Conservation (phyloP, 2,113 vertebrate species). For the Noctilio leporinus region DNA sequence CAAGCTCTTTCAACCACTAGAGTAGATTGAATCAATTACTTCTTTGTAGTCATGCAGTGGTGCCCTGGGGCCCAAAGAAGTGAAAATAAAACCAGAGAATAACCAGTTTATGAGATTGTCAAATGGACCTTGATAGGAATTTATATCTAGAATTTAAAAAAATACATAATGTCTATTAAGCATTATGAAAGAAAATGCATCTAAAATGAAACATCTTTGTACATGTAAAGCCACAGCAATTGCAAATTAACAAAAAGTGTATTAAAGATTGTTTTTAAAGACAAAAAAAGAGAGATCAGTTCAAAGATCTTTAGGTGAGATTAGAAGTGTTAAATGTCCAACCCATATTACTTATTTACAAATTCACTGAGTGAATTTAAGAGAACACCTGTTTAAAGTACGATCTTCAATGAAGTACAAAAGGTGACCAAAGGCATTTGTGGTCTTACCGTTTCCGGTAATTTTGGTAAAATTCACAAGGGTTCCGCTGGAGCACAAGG, state of each 20-base stretch:
- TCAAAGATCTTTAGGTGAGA: not conserved
- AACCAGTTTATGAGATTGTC: not conserved
- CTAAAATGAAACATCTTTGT: slow-evolving; percentile 18
- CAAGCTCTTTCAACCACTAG: not conserved
- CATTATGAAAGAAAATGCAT: not conserved
- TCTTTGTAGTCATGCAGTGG: not conserved
- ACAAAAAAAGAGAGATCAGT: not conserved
- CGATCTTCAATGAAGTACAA: not conserved
- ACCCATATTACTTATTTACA: too few species aligned
- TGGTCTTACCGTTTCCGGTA: slow-evolving; percentile 87
- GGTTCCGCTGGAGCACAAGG: slow-evolving; percentile 87
- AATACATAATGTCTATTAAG: not conserved
- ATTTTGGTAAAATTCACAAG: slow-evolving; percentile 90
- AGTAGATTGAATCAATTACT: slow-evolving; percentile 4
- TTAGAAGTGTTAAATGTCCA: not conserved
- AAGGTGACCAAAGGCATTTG: not conserved
- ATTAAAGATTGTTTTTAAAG: not conserved
- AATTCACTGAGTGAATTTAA: not conserved
- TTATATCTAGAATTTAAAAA: not conserved
- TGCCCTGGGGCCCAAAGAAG: not conserved
- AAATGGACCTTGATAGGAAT: not conserved
- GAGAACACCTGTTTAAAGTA: not conserved
- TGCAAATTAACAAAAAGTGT: not conserved
- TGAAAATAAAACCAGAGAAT: slow-evolving; percentile 17
- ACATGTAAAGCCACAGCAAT: not conserved